phyloP scores from a whole-genome alignment of 2,113 vertebrate species.

The Tylochromis polylepis region DNA sequence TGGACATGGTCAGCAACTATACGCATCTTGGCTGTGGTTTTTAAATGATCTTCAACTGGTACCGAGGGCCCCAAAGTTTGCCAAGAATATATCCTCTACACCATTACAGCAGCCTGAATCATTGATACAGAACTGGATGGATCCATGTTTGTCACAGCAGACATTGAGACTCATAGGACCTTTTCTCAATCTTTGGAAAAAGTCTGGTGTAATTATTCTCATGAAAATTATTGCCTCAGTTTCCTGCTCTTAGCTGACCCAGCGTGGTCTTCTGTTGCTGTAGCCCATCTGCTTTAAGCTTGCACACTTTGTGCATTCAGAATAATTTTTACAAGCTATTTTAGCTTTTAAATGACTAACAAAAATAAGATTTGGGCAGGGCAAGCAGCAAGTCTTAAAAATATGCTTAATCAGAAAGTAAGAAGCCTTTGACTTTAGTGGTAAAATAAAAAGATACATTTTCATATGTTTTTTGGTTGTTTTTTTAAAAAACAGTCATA shows the following conservation, averaged over 20 bases:
- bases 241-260: background rate
- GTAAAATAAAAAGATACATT: background rate
- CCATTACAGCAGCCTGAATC: background rate
- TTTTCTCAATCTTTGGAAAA: background rate
- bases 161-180: background rate
- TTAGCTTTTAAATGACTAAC: background rate
- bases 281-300: background rate
- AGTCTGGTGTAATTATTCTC: no score
- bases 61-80: background rate
- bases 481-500: no score
- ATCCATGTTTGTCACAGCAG: background rate
- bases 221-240: background rate
- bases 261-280: background rate
- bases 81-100: background rate
- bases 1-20: background rate
- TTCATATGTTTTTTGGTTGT: background rate
- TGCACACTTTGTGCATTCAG: background rate
- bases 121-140: background rate
- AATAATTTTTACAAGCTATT: background rate
- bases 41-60: background rate
- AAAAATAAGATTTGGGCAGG: background rate
- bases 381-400: background rate
- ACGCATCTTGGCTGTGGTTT: background rate
- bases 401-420: background rate
- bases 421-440: background rate